Evolutionary conservation across 2,888 invertebrate genomes (phyloP), one percentile per base, ranked within the genome.

Genomic region (Aporophyla lueneburgensis): DNA sequence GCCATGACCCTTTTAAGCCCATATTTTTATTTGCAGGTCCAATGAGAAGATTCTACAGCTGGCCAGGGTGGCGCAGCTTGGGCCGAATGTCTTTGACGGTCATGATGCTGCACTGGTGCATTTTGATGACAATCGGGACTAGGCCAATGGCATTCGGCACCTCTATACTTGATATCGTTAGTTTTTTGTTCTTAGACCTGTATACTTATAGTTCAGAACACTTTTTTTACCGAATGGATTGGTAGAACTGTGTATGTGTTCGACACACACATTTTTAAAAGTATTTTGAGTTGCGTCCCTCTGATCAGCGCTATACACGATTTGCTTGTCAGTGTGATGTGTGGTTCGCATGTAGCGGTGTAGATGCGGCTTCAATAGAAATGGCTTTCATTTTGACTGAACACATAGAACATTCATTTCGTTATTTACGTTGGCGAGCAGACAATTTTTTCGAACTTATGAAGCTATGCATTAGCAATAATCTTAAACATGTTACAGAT

Each of bases 41-140:
- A 19, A 0, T 87, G 58, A 76, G 75, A 27, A 71, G 54, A 6
- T 77, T 88, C 63, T 72, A 24, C 61, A 16, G 66, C 14, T 87
- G 89, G 89, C 58, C 54, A 1, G 85, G 83, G 2, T 91, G 90
- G 89, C 83, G 88, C 33, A 73, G 86, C 3, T 68, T 91, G 74
- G 86, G 88, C 5, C 88, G 92, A 10, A 80, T 93, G 89, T 92
- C 92, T 0, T 81, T 93, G 59, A 83, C 92, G 10, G 88, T 91
- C 43, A 85, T 93, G 72, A 70, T 93, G 80, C 74, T 91, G 61
- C 93, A 93, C 79, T 92, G 92, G 92, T 85, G 84, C 68, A 80
- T 89, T 74, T 89, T 86, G 73, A 70, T 89, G 33, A 77, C 83
- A 43, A 84, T 89, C 14, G 83, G 76, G 5, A 24, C 75, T 21